Evolutionary conservation across 2,113 vertebrate genomes (phyloP).

Genomic region (Chaenocephalus aceratus): DNA sequence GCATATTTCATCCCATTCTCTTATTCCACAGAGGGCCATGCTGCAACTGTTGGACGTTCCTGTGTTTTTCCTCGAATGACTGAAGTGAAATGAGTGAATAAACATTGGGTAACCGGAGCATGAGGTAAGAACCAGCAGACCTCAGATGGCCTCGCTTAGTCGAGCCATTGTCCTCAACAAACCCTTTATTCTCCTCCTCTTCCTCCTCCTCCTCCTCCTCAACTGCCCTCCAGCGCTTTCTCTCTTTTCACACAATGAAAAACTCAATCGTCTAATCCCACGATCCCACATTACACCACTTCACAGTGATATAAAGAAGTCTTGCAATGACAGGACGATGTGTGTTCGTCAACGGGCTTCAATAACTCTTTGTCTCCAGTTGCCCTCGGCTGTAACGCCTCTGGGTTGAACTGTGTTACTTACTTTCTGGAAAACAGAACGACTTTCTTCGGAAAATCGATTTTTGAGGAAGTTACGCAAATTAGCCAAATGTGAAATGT

Average conservation of each 20-base stretch:
- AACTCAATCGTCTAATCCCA: constrained; percentile 63
- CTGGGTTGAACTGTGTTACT: background rate
- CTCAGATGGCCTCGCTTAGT: constrained; percentile 61
- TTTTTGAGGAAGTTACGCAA: constrained; percentile 3
- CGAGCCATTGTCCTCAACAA: constrained; percentile 67
- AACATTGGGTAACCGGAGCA: constrained; percentile 38
- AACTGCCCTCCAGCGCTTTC: background rate
- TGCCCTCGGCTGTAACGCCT: background rate
- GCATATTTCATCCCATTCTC: constrained; percentile 21
- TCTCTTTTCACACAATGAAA: constrained; percentile 49
- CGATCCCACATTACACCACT: constrained; percentile 59
- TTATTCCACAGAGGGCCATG: background rate
- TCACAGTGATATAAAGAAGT: constrained; percentile 40
- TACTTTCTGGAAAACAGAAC: background rate
- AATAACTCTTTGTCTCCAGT: constrained; percentile 7
- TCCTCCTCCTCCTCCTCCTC: background rate
- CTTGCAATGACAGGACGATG: constrained; percentile 15
- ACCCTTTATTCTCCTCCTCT: constrained; percentile 36
- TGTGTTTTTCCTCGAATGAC: constrained; percentile 8
- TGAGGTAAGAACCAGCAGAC: constrained; percentile 69
- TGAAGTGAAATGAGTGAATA: constrained; percentile 52
- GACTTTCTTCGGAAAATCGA: background rate
- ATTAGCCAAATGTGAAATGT: background rate
- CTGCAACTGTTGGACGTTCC: background rate
- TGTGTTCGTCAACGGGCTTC: constrained; percentile 9